A percentile compares a stretch with the other conserved stretches of the same genome.
Conservation (phyloP, 2,113 vertebrate species). For the Loxodonta africana region DNA sequence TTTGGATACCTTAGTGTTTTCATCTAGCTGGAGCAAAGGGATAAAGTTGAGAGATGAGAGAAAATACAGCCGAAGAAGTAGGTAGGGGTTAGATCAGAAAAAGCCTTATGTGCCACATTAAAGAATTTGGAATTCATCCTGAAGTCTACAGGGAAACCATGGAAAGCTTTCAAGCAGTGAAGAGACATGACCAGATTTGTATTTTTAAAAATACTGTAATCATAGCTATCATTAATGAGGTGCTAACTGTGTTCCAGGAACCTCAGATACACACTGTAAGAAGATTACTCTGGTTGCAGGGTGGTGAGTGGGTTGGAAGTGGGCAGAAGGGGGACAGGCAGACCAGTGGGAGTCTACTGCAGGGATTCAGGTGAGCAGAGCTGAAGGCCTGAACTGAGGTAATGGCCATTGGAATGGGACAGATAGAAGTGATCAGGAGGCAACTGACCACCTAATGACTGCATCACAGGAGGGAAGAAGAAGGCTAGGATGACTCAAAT, state of each 20-base stretch:
- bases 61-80: neutral
- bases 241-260: neutral
- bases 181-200: neutral
- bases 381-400: neutral
- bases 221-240: neutral
- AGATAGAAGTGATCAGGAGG: neutral
- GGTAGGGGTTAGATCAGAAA: neutral
- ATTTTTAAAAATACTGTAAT: neutral
- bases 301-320: neutral
- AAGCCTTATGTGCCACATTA: neutral
- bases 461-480: neutral
- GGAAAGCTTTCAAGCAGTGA: neutral
- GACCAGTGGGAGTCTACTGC: neutral
- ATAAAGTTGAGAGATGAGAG: neutral
- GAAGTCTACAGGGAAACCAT: neutral
- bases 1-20: neutral
- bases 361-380: neutral
- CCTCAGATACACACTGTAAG: neutral
- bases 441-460: neutral
- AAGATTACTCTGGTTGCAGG: neutral
- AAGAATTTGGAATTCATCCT: neutral
- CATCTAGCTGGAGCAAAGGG: too few species aligned
- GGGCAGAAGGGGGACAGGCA: neutral
- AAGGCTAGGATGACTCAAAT: neutral
- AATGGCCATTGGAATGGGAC: neutral